Evolutionary conservation across 1,140 invertebrate species (phyloP), one percentile per base, ranked within the genome.

Genomic region (Phocides pigmalion): DNA sequence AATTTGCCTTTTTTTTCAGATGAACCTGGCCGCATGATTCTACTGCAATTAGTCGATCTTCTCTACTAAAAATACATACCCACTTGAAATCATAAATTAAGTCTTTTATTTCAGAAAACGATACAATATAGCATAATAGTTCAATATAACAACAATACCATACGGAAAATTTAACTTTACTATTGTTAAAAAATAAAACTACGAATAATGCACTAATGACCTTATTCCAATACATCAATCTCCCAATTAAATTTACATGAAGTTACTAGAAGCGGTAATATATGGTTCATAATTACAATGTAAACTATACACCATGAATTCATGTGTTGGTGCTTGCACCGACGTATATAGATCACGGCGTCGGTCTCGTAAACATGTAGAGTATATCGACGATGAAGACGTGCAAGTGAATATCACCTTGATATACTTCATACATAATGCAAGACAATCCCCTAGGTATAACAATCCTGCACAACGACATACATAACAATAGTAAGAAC

Each of bases 71-170:
- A 58, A 59, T 19, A 62, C 44, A 72, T 66, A 68, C 63, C 64
- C 68, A 66, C 74, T 64, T 46, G 41, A 62, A 62, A 22, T 84
- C 79, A 77, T 89, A 89, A 89, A 87, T 89, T 85, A 89, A 89
- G 84, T 89, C 76, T 81, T 89, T 89, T 89, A 89, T 89, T 88
- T 85, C 79, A 81, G 82, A 89, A 89, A 89, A 87, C 81, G 83
- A 89, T 87, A 89, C 84, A 89, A 87, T 87, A 86, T 84, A 89
- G 87, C 86, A 80, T 89, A 84, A 84, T 82, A 84, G 82, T 84
- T 83, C 77, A 87, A 81, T 83, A 76, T 86, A 84, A 87, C 82
- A 89, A 89, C 82, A 89, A 86, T 85, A 87, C 79, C 81, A 82
- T 84, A 83, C 76, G 73, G 75, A 82, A 82, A 79, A 74, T 77